Percentiles rank a stretch among this genome's conserved stretches.
Evolutionary conservation across 2,888 invertebrate species (phyloP).

Genomic region (Chrysotoxum bicinctum): DNA sequence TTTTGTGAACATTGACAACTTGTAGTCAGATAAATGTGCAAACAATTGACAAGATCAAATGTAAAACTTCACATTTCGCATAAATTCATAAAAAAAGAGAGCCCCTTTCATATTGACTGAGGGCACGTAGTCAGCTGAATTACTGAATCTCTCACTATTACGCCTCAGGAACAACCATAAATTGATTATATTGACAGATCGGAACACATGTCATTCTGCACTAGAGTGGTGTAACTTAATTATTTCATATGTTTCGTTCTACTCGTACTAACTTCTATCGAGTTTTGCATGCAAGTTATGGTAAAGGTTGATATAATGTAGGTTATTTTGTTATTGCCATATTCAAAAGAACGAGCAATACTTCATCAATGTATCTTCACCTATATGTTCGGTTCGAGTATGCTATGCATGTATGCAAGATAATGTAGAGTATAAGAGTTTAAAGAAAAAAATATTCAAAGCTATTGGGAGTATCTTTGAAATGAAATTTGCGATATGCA

Average conservation of each 20-base stretch:
- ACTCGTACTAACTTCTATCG: neutral
- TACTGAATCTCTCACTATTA: neutral
- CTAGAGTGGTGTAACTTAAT: conserved; percentile 40
- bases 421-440: neutral
- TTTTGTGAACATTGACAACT: too few species aligned
- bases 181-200: conserved; percentile 62
- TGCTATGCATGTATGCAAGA: neutral
- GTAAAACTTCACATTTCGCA: too few species aligned
- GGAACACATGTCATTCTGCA: conserved; percentile 36
- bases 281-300: neutral
- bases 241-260: conserved; percentile 41
- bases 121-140: neutral
- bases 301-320: neutral
- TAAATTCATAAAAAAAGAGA: neutral
- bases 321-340: neutral
- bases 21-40: too few species aligned
- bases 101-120: neutral
- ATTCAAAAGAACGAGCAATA: neutral
- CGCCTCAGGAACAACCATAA: conserved; percentile 10
- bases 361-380: neutral
- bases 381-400: too few species aligned
- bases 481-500: conserved; percentile 37
- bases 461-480: conserved; percentile 21
- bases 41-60: too few species aligned
- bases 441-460: conserved; percentile 8